phyloP scores from a whole-genome alignment of 2,797 vertebrate species.

The Falco berigora region DNA sequence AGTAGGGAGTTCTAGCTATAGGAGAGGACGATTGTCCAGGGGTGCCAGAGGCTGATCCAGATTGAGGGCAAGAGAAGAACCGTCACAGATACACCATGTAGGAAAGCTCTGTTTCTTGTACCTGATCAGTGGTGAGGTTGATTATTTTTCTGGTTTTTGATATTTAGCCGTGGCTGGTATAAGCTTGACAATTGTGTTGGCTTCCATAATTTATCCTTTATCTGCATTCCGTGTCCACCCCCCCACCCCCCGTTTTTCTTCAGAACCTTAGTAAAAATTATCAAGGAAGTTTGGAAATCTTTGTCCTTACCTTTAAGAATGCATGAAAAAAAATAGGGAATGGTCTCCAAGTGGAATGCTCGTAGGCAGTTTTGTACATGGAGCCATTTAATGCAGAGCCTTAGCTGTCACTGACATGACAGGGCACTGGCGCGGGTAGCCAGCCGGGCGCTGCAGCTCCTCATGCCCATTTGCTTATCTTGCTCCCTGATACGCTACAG shows the following conservation, averaged over 20 bases:
- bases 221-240: background rate
- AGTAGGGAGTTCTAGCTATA: background rate
- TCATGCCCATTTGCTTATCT: background rate
- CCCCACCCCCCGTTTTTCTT: background rate
- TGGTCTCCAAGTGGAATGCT: background rate
- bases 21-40: rapidly evolving
- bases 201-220: background rate
- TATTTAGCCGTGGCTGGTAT: background rate
- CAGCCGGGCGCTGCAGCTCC: background rate
- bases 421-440: background rate
- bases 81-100: background rate
- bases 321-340: background rate
- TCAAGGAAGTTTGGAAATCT: background rate
- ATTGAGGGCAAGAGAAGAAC: background rate
- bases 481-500: background rate
- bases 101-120: background rate
- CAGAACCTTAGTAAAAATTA: background rate
- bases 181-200: background rate
- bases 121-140: background rate
- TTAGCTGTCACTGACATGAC: background rate
- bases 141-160: background rate
- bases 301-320: background rate
- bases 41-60: background rate
- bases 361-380: background rate
- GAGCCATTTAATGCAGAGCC: background rate